Evolutionary conservation across 2,113 vertebrate species (phyloP).

Genomic region (Mionectes macconnelli): DNA sequence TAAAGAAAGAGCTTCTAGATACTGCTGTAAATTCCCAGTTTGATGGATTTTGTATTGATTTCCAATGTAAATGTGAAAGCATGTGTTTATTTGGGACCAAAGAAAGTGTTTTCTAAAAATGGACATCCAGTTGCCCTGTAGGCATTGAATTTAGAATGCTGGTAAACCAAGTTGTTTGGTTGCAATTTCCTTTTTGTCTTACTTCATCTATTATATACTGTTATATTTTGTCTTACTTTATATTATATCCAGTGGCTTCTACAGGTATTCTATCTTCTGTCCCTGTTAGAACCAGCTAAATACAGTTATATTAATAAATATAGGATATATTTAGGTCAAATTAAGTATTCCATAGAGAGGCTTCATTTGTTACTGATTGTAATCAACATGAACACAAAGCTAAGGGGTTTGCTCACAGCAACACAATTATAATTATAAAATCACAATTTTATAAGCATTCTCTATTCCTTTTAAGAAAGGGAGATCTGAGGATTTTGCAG

Average conservation of each 20-base stretch:
- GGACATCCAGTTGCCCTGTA: neutral
- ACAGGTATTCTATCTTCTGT: neutral
- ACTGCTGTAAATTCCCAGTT: neutral
- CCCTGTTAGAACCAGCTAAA: neutral
- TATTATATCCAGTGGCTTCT: neutral
- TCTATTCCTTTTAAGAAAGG: neutral
- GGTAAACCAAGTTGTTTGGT: neutral
- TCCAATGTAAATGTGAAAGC: neutral
- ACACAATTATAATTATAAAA: neutral
- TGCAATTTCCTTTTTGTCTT: neutral
- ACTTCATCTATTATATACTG: neutral
- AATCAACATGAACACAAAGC: neutral
- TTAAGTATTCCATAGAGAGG: neutral
- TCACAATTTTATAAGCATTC: neutral
- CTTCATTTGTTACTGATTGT: neutral
- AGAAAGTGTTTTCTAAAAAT: conserved; percentile 34
- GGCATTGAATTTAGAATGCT: neutral
- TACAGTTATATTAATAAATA: neutral
- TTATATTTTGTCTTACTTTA: neutral
- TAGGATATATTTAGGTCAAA: neutral
- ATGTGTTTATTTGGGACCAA: neutral
- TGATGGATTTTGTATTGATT: conserved; percentile 32
- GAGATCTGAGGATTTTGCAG: neutral
- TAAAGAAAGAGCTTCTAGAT: neutral
- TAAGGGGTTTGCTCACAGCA: neutral